Evolutionary conservation across 2,113 vertebrate species (phyloP).

Genomic region (Marcusenius ussheri): DNA sequence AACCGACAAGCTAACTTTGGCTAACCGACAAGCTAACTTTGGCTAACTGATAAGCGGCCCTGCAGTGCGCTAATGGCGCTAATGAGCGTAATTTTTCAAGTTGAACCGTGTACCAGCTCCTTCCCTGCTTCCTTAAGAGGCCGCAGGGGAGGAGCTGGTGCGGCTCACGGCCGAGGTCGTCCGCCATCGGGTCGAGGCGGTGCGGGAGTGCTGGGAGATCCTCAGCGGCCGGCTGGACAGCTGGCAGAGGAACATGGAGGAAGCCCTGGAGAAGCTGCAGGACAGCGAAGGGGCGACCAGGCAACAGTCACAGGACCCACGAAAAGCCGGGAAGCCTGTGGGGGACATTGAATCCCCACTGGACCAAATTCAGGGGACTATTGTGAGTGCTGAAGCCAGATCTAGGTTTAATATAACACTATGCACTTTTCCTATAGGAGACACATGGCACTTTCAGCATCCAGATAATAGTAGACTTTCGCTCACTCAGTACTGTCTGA

Average conservation of each 20-base stretch:
- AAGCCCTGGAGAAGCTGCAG: slow-evolving; percentile 65
- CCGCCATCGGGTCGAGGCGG: slow-evolving; percentile 66
- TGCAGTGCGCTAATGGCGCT: not conserved
- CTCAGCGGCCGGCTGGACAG: slow-evolving; percentile 57
- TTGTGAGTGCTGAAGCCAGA: slow-evolving; percentile 49
- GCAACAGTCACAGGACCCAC: slow-evolving; percentile 58
- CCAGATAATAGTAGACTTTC: not conserved
- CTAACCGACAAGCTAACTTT: too few species aligned
- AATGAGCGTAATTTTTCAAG: not conserved
- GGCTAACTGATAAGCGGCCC: not conserved
- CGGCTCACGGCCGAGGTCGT: slow-evolving; percentile 65
- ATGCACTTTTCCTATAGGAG: not conserved
- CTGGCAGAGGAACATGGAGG: slow-evolving; percentile 75
- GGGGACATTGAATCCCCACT: slow-evolving; percentile 64
- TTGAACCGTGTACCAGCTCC: not conserved
- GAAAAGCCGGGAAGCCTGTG: slow-evolving; percentile 60
- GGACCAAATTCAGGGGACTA: slow-evolving; percentile 68
- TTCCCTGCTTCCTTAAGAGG: slow-evolving; percentile 45
- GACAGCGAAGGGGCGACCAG: slow-evolving; percentile 69
- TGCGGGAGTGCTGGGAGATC: slow-evolving; percentile 70
- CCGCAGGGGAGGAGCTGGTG: slow-evolving; percentile 66
- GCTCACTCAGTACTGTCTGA: not conserved
- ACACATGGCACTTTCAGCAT: not conserved
- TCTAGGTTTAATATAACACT: not conserved
- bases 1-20: too few species aligned